Evolutionary conservation across 2,113 vertebrate species (phyloP), one percentile per base, ranked within the genome.

Genomic region (Cacatua alba): DNA sequence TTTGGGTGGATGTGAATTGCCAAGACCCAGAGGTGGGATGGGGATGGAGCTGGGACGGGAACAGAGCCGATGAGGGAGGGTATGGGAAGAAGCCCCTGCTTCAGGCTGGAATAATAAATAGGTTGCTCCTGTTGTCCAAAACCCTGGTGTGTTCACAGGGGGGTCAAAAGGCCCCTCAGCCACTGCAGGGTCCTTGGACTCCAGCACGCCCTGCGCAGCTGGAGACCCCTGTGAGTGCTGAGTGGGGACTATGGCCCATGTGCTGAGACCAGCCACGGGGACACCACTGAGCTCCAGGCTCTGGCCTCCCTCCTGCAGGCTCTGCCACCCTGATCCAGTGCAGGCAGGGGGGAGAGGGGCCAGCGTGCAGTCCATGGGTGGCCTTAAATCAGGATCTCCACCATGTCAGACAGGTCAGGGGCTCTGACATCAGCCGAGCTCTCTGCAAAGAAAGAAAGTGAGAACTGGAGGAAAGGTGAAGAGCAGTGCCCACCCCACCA

Each of bases 361-460:
- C 2, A 4, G 33, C 0, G 0, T 21, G 24, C 87, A 70, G 81
- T 82, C 17, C 48, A 4, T 5, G n/a, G 17, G 6, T 4, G 53
- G 49, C 71, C 68, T 98, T 92, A 98, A 88, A 98, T 98, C 86
- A 98, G 95, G 87, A 98, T 98, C 90, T 98, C 98, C 94, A 98
- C 98, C 98, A 98, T 98, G 83, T 98, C 98, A 0, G 98, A 97
- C 88, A 98, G 93, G 85, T 98, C 98, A 2, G 69, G 96, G 79
- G 74, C 94, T 94, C 97, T 97, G 81, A 94, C 80, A 48, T 96
- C 2, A 7, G 95, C 84, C 0, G 85, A 88, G 31, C 72, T 96
- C 87, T 98, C 98, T 98, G 97, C 29, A 93, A 88, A 85, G 71
- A 96, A 74, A 92, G 59, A 63, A 81, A 3, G 17, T 4, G 7